phyloP scores from a whole-genome alignment of 2,113 vertebrate genomes.

The Corydoras maculifer region DNA sequence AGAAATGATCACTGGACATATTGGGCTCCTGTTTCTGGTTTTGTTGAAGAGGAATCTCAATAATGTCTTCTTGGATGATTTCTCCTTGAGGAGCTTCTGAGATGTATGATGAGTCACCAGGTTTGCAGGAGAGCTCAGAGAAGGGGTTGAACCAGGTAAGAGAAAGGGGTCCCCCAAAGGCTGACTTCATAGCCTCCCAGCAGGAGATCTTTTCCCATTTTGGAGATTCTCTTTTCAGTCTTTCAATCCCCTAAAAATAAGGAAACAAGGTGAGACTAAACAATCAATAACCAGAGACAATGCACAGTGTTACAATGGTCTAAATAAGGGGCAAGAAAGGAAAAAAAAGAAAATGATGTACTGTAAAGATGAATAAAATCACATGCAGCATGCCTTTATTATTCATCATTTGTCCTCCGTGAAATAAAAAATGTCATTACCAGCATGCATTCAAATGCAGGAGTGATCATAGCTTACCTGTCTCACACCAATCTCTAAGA shows the following conservation, averaged over 20 bases:
- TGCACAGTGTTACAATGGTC: slow-evolving; percentile 22
- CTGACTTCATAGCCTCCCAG: slow-evolving; percentile 73
- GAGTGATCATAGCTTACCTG: slow-evolving; percentile 40
- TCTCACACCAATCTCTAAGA: slow-evolving; percentile 33
- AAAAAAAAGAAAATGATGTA: neutral
- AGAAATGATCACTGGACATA: neutral
- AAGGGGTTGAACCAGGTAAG: slow-evolving; percentile 84
- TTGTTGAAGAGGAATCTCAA: slow-evolving; percentile 58
- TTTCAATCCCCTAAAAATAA: slow-evolving; percentile 82
- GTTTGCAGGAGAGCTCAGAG: slow-evolving; percentile 60
- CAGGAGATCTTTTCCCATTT: slow-evolving; percentile 69
- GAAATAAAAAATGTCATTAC: neutral
- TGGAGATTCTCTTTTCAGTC: slow-evolving; percentile 79
- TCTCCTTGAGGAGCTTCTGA: slow-evolving; percentile 54
- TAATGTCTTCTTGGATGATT: slow-evolving; percentile 67
- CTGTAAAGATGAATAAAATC: no score
- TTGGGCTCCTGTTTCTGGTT: neutral
- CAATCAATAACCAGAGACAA: neutral
- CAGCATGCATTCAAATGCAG: slow-evolving; percentile 32
- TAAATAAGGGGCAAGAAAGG: slow-evolving; percentile 6
- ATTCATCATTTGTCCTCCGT: slow-evolving; percentile 3
- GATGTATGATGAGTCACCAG: neutral
- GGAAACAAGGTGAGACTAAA: neutral
- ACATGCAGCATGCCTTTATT: slow-evolving; percentile 40
- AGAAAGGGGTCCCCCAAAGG: slow-evolving; percentile 77